These are phyloP conservation scores for Dendrolimus punctatus DNA, from an alignment of 1,140 invertebrate species.

Conservation along the genomic window DNA sequence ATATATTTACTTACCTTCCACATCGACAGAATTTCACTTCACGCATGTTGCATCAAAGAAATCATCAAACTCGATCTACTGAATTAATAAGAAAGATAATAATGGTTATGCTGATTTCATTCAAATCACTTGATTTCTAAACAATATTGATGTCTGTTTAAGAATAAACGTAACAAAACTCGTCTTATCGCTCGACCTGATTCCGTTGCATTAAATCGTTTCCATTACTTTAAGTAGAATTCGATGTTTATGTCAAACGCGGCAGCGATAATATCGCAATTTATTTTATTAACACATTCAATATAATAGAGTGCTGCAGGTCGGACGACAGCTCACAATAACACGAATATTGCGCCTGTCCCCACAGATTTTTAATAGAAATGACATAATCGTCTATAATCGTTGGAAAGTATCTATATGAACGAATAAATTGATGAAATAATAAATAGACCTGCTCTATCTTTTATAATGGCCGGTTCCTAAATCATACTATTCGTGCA, in stretches of 20 bases:
- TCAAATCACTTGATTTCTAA: neutral
- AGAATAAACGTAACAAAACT: constrained; percentile 24
- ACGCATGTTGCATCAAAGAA: no score
- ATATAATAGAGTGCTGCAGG: constrained; percentile 39
- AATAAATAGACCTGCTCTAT: no score
- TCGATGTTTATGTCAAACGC: constrained; percentile 65
- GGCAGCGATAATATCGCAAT: constrained; percentile 59
- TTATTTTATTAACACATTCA: constrained; percentile 62
- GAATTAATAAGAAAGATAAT: constrained; percentile 2
- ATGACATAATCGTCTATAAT: no score
- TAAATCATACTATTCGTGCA: no score
- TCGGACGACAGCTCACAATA: constrained; percentile 12
- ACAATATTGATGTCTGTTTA: constrained; percentile 15
- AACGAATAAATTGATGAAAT: no score
- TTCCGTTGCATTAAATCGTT: constrained; percentile 54
- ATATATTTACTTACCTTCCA: no score
- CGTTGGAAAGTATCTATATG: no score
- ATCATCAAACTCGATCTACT: no score
- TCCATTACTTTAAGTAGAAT: constrained; percentile 69
- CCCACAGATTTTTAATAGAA: no score
- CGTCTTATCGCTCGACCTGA: constrained; percentile 47
- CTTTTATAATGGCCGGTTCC: no score
- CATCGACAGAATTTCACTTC: no score
- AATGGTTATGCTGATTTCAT: neutral
- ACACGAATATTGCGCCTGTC: no score